These are phyloP conservation scores for Amiota mariae DNA, from an alignment of 2,888 invertebrate species.

Conservation along the genomic window DNA sequence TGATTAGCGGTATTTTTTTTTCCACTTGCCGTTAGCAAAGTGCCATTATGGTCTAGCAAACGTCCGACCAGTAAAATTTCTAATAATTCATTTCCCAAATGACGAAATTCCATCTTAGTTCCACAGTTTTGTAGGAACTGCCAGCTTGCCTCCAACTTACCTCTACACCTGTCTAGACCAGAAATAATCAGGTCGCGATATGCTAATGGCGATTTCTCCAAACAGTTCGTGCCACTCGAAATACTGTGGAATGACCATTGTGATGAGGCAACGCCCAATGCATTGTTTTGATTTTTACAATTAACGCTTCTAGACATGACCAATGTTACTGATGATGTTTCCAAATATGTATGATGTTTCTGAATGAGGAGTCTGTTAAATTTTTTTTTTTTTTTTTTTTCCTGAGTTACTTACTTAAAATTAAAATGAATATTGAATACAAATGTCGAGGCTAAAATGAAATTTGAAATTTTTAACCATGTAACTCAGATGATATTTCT, in stretches of 20 bases:
- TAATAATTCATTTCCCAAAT: slow-evolving; percentile 16
- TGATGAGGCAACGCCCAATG: too few species aligned
- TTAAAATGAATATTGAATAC: too few species aligned
- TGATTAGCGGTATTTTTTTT: slow-evolving; percentile 24
- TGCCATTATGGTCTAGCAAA: slow-evolving; percentile 12
- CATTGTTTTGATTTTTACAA: neutral
- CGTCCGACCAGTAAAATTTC: slow-evolving; percentile 44
- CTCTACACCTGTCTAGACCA: slow-evolving; percentile 37
- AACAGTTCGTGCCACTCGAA: too few species aligned
- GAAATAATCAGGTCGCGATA: slow-evolving; percentile 36
- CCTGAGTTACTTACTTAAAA: too few species aligned
- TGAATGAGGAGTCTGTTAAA: too few species aligned
- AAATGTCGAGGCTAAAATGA: too few species aligned
- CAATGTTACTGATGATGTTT: neutral
- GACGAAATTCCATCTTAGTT: slow-evolving; percentile 27
- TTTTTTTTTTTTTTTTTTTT: too few species aligned
- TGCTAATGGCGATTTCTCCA: neutral
- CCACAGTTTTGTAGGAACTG: slow-evolving; percentile 35
- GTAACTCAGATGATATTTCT: too few species aligned
- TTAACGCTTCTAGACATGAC: slow-evolving; percentile 9
- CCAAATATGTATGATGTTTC: neutral
- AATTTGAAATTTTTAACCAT: too few species aligned
- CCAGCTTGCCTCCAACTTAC: slow-evolving; percentile 44
- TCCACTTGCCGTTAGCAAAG: neutral
- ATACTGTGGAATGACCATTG: too few species aligned